A percentile compares a stretch with the other conserved stretches of the same genome.
Conservation (phyloP, 2,797 vertebrate species). For the Xerus rutilus region DNA sequence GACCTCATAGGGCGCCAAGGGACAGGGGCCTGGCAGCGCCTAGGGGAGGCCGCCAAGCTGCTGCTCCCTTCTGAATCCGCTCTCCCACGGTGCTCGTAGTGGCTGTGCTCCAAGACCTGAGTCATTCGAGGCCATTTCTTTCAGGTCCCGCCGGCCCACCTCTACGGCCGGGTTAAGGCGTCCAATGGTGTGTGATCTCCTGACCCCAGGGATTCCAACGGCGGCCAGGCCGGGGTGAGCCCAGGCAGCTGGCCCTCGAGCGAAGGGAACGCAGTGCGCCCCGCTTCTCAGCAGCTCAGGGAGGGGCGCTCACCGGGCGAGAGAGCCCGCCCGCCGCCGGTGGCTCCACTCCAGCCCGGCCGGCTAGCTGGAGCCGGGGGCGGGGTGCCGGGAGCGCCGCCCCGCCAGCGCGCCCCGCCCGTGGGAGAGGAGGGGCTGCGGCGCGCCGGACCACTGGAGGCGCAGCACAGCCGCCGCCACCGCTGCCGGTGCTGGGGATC, state of each 20-base stretch:
- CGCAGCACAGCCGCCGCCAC: slow-evolving; percentile 57
- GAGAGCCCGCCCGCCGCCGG: rapidly evolving
- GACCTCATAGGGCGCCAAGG: neutral
- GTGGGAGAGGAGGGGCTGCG: slow-evolving; percentile 82
- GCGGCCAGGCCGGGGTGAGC: neutral
- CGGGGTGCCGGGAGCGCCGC: slow-evolving; percentile 73
- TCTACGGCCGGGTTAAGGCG: neutral
- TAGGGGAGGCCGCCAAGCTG: neutral
- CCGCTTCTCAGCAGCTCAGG: neutral
- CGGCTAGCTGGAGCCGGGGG: slow-evolving; percentile 51
- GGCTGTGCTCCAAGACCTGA: neutral
- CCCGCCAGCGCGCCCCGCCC: slow-evolving; percentile 75
- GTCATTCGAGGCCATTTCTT: neutral
- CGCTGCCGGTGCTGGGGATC: slow-evolving; percentile 47
- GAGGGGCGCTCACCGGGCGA: neutral
- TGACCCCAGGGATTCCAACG: neutral
- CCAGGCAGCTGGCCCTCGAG: neutral
- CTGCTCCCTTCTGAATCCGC: neutral
- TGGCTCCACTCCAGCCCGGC: neutral
- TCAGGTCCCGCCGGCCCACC: neutral
- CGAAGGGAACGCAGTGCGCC: slow-evolving; percentile 26
- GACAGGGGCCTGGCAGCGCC: neutral
- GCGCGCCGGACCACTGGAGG: slow-evolving; percentile 76
- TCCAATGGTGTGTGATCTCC: neutral
- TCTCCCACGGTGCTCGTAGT: neutral